A percentile compares a stretch with the other conserved stretches of the same genome.
phyloP scores from a whole-genome alignment of 2,888 invertebrate genomes.

The Nomada ruficornis region DNA sequence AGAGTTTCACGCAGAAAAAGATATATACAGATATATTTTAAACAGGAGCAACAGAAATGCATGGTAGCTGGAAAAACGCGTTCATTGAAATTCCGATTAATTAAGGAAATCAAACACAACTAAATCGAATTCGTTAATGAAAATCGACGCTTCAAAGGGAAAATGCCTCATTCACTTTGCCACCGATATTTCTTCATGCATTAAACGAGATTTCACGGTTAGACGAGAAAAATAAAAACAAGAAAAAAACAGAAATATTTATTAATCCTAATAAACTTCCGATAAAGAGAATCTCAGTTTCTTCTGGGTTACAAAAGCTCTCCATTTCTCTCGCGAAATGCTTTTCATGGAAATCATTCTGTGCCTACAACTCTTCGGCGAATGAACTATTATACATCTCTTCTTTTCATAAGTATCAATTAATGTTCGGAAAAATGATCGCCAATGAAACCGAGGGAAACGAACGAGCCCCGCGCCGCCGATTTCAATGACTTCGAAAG shows the following conservation, averaged over 20 bases:
- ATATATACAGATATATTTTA: neutral
- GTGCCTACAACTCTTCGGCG: neutral
- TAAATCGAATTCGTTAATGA: constrained; percentile 21
- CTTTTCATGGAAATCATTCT: constrained; percentile 62
- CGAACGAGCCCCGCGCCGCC: no score
- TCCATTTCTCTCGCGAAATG: constrained; percentile 3
- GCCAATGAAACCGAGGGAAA: no score
- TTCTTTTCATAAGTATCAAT: no score
- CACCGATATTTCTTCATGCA: constrained; percentile 3
- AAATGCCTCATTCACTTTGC: neutral
- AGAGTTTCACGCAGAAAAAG: constrained; percentile 31
- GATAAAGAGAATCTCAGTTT: neutral
- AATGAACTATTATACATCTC: no score
- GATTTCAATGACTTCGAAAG: no score
- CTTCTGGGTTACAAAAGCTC: constrained; percentile 30
- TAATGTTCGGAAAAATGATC: no score
- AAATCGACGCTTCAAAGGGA: neutral
- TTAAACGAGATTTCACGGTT: neutral
- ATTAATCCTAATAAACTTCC: constrained; percentile 3
- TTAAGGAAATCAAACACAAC: constrained; percentile 17
- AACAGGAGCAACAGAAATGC: neutral
- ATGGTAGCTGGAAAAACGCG: neutral
- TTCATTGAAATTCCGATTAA: constrained; percentile 27
- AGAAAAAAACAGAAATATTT: constrained; percentile 3
- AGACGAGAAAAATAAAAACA: no score